Conservation (phyloP, 2,888 invertebrate species). For the Pasiphila rectangulata region DNA sequence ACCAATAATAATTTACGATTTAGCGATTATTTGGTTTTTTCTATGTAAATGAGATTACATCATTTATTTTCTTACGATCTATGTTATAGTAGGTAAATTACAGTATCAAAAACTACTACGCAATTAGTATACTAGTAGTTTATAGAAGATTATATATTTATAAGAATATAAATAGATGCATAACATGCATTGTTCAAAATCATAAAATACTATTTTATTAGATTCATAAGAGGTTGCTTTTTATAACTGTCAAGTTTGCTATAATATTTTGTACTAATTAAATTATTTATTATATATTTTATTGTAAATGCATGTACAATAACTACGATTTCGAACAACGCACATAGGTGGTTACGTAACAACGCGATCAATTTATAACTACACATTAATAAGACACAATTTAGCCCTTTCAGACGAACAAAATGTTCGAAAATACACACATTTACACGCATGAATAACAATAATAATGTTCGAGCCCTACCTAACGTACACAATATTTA, state of each 20-base stretch:
- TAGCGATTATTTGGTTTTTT: constrained; percentile 35
- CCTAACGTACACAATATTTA: constrained; percentile 9
- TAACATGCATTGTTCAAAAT: constrained; percentile 25
- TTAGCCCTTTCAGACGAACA: constrained; percentile 44
- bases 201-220: not conserved
- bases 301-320: constrained; percentile 16
- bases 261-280: no score
- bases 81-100: constrained; percentile 26
- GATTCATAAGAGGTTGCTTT: no score
- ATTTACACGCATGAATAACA: constrained; percentile 20
- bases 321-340: constrained; percentile 25
- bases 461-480: constrained; percentile 25
- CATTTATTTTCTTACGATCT: constrained; percentile 22
- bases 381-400: constrained; percentile 58
- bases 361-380: no score
- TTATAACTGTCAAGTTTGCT: no score
- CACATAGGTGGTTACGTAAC: constrained; percentile 7
- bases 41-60: constrained; percentile 31
- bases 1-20: constrained; percentile 36
- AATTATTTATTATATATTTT: not conserved
- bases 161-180: constrained; percentile 23
- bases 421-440: constrained; percentile 27
- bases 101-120: constrained; percentile 41
- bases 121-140: constrained; percentile 27
- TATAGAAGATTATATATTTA: constrained; percentile 29